Percentiles rank a stretch among this genome's conserved stretches.
phyloP scores from a whole-genome alignment of 1,140 invertebrate species.

The Pentalonia nigronervosa region DNA sequence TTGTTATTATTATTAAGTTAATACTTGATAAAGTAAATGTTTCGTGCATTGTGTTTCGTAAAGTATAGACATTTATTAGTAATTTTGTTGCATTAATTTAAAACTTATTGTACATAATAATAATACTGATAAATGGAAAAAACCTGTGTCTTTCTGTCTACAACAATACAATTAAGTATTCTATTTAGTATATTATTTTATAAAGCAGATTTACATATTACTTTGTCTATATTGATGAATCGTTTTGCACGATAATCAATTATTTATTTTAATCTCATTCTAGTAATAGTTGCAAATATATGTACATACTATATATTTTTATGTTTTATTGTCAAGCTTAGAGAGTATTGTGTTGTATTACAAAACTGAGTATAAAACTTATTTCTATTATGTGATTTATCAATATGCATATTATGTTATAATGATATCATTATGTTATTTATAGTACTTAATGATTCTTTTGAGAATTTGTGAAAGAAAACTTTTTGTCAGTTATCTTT shows the following conservation, averaged over 20 bases:
- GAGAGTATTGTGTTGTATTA: background rate
- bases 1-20: slow-evolving; percentile 29
- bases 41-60: background rate
- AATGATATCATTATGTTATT: background rate
- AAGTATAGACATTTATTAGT: background rate
- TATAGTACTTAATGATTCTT: background rate
- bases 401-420: background rate
- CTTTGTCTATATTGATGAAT: background rate
- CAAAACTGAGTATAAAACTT: background rate
- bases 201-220: background rate
- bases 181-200: slow-evolving; percentile 39
- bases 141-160: slow-evolving; percentile 48
- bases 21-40: background rate
- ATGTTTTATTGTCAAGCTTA: slow-evolving; percentile 25
- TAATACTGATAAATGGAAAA: slow-evolving; percentile 7
- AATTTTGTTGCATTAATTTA: background rate
- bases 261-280: slow-evolving; percentile 43
- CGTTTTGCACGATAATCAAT: slow-evolving; percentile 16
- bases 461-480: background rate
- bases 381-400: slow-evolving; percentile 37
- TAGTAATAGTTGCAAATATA: slow-evolving; percentile 21
- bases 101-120: slow-evolving; percentile 2
- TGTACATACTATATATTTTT: slow-evolving; percentile 31
- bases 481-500: slow-evolving; percentile 10
- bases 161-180: slow-evolving; percentile 7